phyloP scores from a whole-genome alignment of 2,113 vertebrate genomes.

The Ranitomeya imitator region DNA sequence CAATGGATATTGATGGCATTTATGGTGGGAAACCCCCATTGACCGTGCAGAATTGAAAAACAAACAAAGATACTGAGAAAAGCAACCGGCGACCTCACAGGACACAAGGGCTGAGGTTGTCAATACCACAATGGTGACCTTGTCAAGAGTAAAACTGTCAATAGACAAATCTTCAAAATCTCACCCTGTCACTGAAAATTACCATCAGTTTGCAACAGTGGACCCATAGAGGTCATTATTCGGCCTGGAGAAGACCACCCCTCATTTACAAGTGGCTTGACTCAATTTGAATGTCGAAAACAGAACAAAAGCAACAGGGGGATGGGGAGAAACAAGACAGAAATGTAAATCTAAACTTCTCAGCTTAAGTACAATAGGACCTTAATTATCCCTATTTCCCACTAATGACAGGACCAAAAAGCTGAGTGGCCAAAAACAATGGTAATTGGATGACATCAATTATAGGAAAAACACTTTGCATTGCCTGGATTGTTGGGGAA shows the following conservation, averaged over 20 bases:
- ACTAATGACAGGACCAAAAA: conserved; percentile 33
- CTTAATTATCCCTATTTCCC: conserved; percentile 32
- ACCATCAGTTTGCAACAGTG: not conserved
- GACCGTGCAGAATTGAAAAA: not conserved
- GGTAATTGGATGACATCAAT: conserved; percentile 2
- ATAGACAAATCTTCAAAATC: conserved; percentile 20
- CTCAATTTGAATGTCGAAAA: conserved; percentile 39
- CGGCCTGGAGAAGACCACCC: not conserved
- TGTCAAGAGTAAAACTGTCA: conserved; percentile 1
- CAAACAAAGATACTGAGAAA: not conserved
- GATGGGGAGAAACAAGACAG: not conserved
- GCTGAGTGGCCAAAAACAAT: conserved; percentile 32
- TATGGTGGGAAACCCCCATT: not conserved
- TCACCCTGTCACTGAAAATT: not conserved
- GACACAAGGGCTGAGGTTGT: not conserved
- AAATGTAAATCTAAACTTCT: conserved; percentile 18
- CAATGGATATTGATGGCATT: not conserved
- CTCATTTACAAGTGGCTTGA: conserved; percentile 25
- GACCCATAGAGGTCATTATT: not conserved
- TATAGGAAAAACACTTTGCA: conserved; percentile 10
- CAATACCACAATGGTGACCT: not conserved
- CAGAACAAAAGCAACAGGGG: conserved; percentile 26
- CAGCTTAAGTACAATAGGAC: conserved; percentile 22
- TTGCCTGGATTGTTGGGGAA: not conserved
- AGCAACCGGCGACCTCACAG: not conserved